A percentile compares a stretch with the other conserved stretches of the same genome.
phyloP scores from a whole-genome alignment of 2,888 invertebrate species.

The Pinctada fucata region DNA sequence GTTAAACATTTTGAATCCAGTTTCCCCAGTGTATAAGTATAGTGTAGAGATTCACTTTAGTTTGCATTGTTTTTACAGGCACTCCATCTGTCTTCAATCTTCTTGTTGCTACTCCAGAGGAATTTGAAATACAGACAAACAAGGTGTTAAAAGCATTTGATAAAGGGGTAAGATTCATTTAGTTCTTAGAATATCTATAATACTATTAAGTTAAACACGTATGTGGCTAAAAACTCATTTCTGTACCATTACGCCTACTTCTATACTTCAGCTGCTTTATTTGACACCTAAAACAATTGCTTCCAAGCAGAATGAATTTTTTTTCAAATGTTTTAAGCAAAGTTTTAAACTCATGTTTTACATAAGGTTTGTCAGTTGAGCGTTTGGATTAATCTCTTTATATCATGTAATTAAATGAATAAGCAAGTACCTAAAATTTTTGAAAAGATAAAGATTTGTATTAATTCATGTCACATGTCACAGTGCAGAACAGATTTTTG shows the following conservation, averaged over 20 bases:
- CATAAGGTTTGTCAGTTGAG: too few species aligned
- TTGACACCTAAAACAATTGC: too few species aligned
- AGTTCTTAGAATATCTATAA: background rate
- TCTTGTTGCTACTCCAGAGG: slow-evolving; percentile 44
- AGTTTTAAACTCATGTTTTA: too few species aligned
- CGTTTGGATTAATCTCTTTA: too few species aligned
- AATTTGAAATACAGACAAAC: slow-evolving; percentile 34
- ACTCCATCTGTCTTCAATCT: slow-evolving; percentile 51
- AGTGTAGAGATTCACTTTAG: too few species aligned
- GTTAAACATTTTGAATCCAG: too few species aligned
- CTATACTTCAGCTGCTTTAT: background rate
- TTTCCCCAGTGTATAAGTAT: too few species aligned
- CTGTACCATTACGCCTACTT: background rate
- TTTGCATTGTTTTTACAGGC: slow-evolving; percentile 38
- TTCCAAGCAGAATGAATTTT: background rate
- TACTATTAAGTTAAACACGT: background rate
- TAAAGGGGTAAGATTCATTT: slow-evolving; percentile 49
- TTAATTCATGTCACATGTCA: too few species aligned
- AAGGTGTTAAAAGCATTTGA: slow-evolving; percentile 49
- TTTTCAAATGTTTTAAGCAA: background rate
- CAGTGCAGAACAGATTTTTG: too few species aligned
- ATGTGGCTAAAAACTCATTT: background rate
- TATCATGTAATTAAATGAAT: too few species aligned
- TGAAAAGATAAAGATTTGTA: too few species aligned
- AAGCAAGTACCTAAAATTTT: too few species aligned